Conservation (phyloP, 2,113 vertebrate genomes). For the Pangasianodon gigas region DNA sequence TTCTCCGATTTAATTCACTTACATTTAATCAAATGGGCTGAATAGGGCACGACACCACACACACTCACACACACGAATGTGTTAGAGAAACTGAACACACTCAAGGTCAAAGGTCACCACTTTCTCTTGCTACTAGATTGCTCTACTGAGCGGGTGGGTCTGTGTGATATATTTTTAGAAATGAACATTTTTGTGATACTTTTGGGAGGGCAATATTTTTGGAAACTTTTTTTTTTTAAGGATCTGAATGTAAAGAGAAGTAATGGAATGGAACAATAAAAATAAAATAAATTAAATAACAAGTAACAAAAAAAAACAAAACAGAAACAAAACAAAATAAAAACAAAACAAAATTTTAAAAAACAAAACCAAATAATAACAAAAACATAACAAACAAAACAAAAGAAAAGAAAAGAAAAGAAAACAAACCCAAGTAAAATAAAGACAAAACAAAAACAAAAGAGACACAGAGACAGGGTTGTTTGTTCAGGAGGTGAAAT, state of each 20-base stretch:
- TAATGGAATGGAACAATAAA: not conserved
- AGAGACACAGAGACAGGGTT: not conserved
- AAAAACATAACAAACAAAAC: not conserved
- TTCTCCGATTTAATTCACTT: slow-evolving; percentile 6
- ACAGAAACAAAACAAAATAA: not conserved
- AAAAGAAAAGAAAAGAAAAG: not conserved
- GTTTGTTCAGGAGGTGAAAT: not conserved
- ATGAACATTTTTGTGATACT: not conserved
- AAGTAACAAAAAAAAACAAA: not conserved
- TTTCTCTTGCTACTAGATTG: slow-evolving; percentile 19
- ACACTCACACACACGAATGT: not conserved
- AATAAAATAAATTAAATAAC: not conserved
- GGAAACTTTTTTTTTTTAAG: not conserved
- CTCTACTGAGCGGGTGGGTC: slow-evolving; percentile 5
- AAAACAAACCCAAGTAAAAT: not conserved
- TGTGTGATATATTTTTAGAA: not conserved
- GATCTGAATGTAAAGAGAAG: not conserved
- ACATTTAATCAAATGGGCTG: slow-evolving; percentile 13
- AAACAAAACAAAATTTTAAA: not conserved
- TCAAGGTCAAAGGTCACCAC: slow-evolving; percentile 26
- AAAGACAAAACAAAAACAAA: not conserved
- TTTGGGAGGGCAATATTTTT: not conserved
- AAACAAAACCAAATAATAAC: not conserved
- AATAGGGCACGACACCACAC: not conserved
- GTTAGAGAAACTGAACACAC: slow-evolving; percentile 38